Evolutionary conservation across 2,797 vertebrate genomes (phyloP), one percentile per base, ranked within the genome.

Genomic region (Mus minutoides): DNA sequence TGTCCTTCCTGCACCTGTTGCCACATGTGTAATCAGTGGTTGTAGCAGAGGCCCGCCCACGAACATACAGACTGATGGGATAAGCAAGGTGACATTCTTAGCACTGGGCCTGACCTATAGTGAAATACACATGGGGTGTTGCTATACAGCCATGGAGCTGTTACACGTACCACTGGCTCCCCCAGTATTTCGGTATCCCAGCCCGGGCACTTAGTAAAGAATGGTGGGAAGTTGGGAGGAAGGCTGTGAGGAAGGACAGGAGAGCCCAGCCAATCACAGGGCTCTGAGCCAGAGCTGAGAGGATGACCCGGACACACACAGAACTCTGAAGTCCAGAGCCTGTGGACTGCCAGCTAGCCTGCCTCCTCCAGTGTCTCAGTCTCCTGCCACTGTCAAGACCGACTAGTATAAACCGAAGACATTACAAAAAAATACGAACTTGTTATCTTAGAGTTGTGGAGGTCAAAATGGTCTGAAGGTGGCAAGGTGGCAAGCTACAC

Each of bases 121-220:
- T 40, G 37, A 22, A 10, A 43, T 2, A 6, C 56, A 2, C 0
- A 9, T 1, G 3, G 67, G 43, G 43, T 31, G 2, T 22, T 8
- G 29, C 13, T 6, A 37, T 14, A 3, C 0, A 24, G 14, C 43
- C 9, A 31, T 11, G 12, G 43, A 52, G 91, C 62, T 56, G 13
- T 8, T 0, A 31, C 54, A 6, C 71, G 3, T 8, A 73, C 29
- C 24, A 13, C 6, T 0, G 4, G 49, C 73, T 10, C 58, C 34
- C 75, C 29, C 16, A 6, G 49, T 11, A 40, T 5, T 14, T 6
- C 29, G 3, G 40, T 34, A 56, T 29, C 54, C n/a, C 29, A 3
- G 37, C 4, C 1, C 2, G 4, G 52, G 40, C 2, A 4, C 62
- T 54, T 82, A 13, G 24, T 17, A 6, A 77, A 85, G 86, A 78